These are phyloP conservation scores for Apis laboriosa DNA, from an alignment of 1,140 invertebrate species.

Conservation along the genomic window DNA sequence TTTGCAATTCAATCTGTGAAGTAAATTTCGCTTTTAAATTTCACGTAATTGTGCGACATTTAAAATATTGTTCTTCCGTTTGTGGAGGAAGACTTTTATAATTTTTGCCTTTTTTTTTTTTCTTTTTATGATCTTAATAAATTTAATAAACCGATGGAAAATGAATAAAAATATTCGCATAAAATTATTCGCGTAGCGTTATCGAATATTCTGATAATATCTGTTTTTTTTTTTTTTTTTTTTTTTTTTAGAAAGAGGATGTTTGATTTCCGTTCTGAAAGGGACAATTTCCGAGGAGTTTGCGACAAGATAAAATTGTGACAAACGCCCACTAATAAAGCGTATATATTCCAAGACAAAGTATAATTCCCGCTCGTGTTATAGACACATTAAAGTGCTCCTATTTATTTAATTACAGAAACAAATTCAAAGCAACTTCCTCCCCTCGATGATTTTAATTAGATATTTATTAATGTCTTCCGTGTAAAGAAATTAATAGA, in stretches of 20 bases:
- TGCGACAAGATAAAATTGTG: conserved; percentile 48
- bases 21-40: not conserved
- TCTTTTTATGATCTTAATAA: not conserved
- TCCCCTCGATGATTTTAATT: not conserved
- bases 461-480: not conserved
- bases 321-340: conserved; percentile 5
- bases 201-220: not conserved
- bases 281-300: conserved; percentile 42
- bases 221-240: not conserved
- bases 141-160: not conserved
- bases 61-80: not conserved
- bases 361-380: too few species aligned
- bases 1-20: not conserved
- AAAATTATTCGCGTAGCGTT: not conserved
- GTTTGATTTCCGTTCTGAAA: conserved; percentile 52
- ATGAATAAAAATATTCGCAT: not conserved
- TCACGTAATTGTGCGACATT: not conserved
- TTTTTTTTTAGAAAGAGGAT: conserved; percentile 35
- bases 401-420: not conserved
- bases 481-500: not conserved
- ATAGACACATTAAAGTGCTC: not conserved
- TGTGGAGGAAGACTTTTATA: not conserved
- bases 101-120: not conserved
- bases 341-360: not conserved
- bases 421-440: not conserved